phyloP scores from a whole-genome alignment of 1,140 invertebrate species.

The Tachypleus tridentatus region DNA sequence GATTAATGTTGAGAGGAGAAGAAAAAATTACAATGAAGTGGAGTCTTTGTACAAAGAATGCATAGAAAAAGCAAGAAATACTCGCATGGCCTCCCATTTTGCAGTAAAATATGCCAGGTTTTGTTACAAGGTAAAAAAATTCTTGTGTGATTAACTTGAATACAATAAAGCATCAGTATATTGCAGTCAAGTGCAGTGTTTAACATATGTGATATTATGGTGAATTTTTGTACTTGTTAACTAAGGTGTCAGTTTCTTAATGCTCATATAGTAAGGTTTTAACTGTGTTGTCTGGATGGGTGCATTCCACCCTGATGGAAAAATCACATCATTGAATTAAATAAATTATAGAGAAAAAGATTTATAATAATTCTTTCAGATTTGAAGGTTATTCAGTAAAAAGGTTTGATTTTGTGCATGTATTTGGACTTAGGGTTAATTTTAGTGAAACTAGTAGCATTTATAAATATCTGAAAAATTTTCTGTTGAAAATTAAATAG shows the following conservation, averaged over 20 bases:
- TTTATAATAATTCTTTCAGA: too few relatives aligned
- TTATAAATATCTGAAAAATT: too few relatives aligned
- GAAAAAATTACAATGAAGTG: slow-evolving; percentile 60
- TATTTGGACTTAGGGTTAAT: too few relatives aligned
- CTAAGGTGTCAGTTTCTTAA: background rate
- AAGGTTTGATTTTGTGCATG: too few relatives aligned
- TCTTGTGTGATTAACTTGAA: background rate
- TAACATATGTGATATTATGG: slow-evolving; percentile 5
- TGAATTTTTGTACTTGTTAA: background rate
- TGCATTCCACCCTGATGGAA: too few relatives aligned
- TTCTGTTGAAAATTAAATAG: too few relatives aligned
- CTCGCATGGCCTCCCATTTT: slow-evolving; percentile 61
- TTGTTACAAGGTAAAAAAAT: slow-evolving; percentile 54
- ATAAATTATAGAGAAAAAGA: too few relatives aligned
- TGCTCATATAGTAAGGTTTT: too few relatives aligned
- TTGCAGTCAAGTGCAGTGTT: background rate
- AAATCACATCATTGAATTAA: too few relatives aligned
- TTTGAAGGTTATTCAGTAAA: too few relatives aligned
- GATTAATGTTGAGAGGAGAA: slow-evolving; percentile 73
- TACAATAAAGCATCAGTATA: background rate
- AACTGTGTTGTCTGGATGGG: too few relatives aligned
- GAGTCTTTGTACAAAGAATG: slow-evolving; percentile 69
- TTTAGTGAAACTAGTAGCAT: too few relatives aligned
- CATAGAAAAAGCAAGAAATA: slow-evolving; percentile 58
- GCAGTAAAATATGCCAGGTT: slow-evolving; percentile 85